These are phyloP conservation scores for Catalaphyllia jardinei DNA, from an alignment of 64 coral and sea anemone species.

Conservation along the genomic window DNA sequence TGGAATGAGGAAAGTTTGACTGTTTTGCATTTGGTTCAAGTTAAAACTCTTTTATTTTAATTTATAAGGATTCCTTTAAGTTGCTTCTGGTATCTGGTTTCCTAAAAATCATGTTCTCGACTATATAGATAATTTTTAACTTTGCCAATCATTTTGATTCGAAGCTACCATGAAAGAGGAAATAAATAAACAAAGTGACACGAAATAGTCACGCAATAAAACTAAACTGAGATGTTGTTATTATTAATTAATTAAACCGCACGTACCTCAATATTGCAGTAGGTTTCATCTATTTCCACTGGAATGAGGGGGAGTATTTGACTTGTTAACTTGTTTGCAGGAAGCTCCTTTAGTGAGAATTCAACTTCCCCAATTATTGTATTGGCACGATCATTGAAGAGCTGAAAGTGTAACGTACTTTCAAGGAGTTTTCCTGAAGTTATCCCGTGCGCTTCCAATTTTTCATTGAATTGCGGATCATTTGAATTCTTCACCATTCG, in stretches of 20 bases:
- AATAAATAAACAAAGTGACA: background rate
- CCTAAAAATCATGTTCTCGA: background rate
- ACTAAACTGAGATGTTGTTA: background rate
- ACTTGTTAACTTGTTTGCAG: conserved; percentile 10
- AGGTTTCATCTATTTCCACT: conserved; percentile 2
- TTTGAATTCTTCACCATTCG: background rate
- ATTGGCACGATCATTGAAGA: background rate
- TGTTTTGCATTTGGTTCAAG: background rate
- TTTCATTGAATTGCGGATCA: conserved; percentile 52
- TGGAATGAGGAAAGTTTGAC: background rate
- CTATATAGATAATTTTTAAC: background rate
- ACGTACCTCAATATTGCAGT: background rate
- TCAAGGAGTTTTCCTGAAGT: conserved; percentile 1
- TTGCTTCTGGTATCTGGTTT: background rate
- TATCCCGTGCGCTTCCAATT: conserved; percentile 20
- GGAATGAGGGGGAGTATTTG: conserved; percentile 1
- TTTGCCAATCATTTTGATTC: background rate
- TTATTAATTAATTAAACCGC: background rate
- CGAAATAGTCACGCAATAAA: conserved; percentile 11
- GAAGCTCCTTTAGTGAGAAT: conserved; percentile 16
- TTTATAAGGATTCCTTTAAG: background rate
- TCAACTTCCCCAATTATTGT: conserved; percentile 14
- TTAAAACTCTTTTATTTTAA: background rate
- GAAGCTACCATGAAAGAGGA: background rate
- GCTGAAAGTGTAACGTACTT: conserved; percentile 22